phyloP scores from a whole-genome alignment of 2,888 invertebrate genomes.

The Chloroclystis v-ata region DNA sequence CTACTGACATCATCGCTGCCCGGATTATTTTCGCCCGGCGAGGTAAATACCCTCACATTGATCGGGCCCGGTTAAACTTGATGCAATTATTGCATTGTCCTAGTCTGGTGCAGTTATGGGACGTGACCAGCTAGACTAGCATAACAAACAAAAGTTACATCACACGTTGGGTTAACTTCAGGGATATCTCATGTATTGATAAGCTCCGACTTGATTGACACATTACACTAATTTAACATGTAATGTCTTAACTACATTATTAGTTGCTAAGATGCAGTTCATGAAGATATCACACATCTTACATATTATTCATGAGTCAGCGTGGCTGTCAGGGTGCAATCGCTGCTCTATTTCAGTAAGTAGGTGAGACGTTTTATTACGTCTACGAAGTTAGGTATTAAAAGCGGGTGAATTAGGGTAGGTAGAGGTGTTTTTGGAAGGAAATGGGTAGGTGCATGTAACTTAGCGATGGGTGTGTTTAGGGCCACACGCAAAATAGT shows the following conservation, averaged over 20 bases:
- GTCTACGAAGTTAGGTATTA: conserved; percentile 10
- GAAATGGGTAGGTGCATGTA: conserved; percentile 10
- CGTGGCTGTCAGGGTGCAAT: background rate
- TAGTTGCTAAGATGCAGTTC: too few relatives aligned
- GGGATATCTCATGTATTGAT: too few relatives aligned
- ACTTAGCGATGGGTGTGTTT: conserved; percentile 10
- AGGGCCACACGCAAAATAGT: conserved; percentile 14
- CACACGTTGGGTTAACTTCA: too few relatives aligned
- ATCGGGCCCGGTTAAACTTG: conserved; percentile 74
- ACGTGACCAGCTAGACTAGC: conserved; percentile 29
- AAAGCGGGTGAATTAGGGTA: background rate
- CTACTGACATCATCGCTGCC: conserved; percentile 73
- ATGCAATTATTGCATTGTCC: conserved; percentile 77
- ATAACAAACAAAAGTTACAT: background rate
- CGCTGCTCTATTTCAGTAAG: conserved; percentile 5
- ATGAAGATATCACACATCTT: too few relatives aligned
- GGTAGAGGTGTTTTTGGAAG: background rate
- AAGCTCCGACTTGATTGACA: too few relatives aligned
- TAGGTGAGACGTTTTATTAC: conserved; percentile 7
- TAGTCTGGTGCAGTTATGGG: conserved; percentile 61
- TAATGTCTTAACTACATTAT: too few relatives aligned
- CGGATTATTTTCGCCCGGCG: conserved; percentile 77
- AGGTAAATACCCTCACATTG: conserved; percentile 79
- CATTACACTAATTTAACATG: too few relatives aligned
- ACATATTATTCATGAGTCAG: too few relatives aligned